Percentiles rank a stretch among this genome's conserved stretches.
phyloP scores from a whole-genome alignment of 2,888 invertebrate genomes.

The Cotesia congregata region DNA sequence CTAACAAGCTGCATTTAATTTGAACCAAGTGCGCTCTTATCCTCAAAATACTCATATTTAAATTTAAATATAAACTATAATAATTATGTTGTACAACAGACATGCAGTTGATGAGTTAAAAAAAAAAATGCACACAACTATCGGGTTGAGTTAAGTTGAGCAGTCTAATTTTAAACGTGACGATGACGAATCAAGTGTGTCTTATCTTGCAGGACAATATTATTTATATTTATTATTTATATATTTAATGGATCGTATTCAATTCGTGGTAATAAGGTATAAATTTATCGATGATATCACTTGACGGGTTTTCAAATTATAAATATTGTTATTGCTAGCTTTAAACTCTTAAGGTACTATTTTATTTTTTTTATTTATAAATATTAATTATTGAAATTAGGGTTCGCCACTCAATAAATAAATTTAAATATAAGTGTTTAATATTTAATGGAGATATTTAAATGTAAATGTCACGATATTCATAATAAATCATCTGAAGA shows the following conservation, averaged over 20 bases:
- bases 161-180: slow-evolving; percentile 48
- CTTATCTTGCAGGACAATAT: background rate
- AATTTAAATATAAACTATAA: slow-evolving; percentile 20
- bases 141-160: background rate
- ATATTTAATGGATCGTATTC: background rate
- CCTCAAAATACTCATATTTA: background rate
- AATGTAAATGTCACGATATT: background rate
- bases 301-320: background rate
- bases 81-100: slow-evolving; percentile 13
- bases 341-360: too few species aligned
- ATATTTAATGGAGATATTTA: slow-evolving; percentile 9
- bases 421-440: background rate
- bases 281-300: background rate
- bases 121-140: slow-evolving; percentile 5
- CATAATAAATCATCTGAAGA: background rate
- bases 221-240: background rate
- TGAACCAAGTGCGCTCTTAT: slow-evolving; percentile 17
- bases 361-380: too few species aligned
- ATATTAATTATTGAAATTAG: too few species aligned
- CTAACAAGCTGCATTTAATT: slow-evolving; percentile 1
- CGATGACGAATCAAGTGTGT: slow-evolving; percentile 38
- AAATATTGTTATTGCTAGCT: background rate
- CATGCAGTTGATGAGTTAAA: slow-evolving; percentile 4
- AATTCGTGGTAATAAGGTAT: background rate
- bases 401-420: too few species aligned